Percentiles rank a stretch among this genome's conserved stretches.
These are phyloP conservation scores for Passer montanus DNA, from an alignment of 2,113 vertebrate species.

Conservation along the genomic window DNA sequence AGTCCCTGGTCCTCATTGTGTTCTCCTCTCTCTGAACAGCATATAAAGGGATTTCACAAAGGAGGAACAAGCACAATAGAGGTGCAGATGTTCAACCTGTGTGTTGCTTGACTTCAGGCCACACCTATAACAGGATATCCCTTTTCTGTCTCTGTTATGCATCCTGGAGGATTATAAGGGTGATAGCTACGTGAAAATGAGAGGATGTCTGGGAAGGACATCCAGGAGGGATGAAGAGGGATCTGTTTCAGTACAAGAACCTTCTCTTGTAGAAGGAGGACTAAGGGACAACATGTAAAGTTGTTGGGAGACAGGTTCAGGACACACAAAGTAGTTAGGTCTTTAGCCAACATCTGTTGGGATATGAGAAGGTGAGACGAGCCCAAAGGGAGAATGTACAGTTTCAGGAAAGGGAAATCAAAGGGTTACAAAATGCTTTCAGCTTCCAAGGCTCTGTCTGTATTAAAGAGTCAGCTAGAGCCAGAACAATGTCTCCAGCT, in stretches of 20 bases:
- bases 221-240: background rate
- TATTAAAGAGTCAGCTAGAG: background rate
- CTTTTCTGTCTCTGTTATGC: background rate
- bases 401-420: background rate
- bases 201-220: background rate
- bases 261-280: background rate
- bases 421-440: background rate
- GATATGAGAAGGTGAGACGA: background rate
- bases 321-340: background rate
- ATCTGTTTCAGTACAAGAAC: background rate
- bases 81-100: background rate
- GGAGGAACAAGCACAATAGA: background rate
- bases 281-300: background rate
- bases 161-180: background rate
- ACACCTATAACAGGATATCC: background rate
- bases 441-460: background rate
- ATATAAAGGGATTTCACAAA: background rate
- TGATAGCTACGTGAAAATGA: background rate
- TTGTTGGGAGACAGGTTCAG: background rate
- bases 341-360: background rate
- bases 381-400: background rate
- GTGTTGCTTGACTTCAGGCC: background rate
- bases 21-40: background rate
- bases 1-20: fast-evolving
- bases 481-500: background rate